Percentiles rank a stretch among this genome's conserved stretches.
These are phyloP conservation scores for Trichogramma pretiosum DNA, from an alignment of 1,140 invertebrate species.

Conservation along the genomic window DNA sequence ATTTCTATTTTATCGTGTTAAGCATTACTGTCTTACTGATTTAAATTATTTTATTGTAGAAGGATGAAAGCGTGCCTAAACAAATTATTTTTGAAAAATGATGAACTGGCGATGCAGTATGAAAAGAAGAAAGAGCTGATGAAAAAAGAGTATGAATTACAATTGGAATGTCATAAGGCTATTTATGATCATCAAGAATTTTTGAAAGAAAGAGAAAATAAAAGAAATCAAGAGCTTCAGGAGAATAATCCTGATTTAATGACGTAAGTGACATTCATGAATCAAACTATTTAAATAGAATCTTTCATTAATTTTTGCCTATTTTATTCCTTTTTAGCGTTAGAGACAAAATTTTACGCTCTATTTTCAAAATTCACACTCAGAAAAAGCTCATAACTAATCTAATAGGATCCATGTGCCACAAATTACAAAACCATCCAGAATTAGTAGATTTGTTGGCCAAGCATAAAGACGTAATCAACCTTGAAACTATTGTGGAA, in stretches of 20 bases:
- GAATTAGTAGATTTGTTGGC: constrained; percentile 23
- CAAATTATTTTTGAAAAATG: constrained; percentile 25
- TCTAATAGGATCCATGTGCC: constrained; percentile 23
- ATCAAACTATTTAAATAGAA: constrained; percentile 2
- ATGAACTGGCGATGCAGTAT: constrained; percentile 16
- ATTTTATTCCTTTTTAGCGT: constrained; percentile 23
- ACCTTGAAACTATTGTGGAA: constrained; percentile 20
- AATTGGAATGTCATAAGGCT: constrained; percentile 20
- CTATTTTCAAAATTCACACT: constrained; percentile 28
- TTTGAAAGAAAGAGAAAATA: constrained; percentile 24
- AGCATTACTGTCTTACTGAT: background rate
- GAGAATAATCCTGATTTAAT: constrained; percentile 26
- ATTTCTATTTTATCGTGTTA: background rate
- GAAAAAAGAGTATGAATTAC: constrained; percentile 21
- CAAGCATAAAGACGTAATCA: constrained; percentile 26
- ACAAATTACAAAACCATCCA: constrained; percentile 15
- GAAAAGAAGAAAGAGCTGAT: constrained; percentile 15
- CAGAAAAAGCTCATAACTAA: constrained; percentile 33
- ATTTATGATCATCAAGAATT: constrained; percentile 24
- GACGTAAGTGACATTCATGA: constrained; percentile 22
- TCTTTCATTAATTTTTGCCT: constrained; percentile 7
- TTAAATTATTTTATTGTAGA: constrained; percentile 9
- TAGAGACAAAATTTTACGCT: constrained; percentile 23
- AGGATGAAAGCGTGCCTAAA: constrained; percentile 12
- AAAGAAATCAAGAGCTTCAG: constrained; percentile 23